These are phyloP conservation scores for Aphidius colemani DNA, from an alignment of 2,888 invertebrate genomes.

Conservation along the genomic window DNA sequence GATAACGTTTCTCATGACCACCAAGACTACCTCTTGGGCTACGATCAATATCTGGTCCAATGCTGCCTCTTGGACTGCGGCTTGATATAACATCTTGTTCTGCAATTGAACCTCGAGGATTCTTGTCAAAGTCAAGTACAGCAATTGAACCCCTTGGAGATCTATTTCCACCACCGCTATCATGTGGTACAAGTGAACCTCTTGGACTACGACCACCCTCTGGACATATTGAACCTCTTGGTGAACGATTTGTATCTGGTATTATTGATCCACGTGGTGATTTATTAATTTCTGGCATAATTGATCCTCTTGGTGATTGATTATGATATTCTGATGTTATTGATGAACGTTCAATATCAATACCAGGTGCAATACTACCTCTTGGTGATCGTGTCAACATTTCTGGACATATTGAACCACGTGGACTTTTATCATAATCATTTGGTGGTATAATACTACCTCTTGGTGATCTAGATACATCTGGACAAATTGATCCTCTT, in stretches of 20 bases:
- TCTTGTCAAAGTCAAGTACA: constrained; percentile 60
- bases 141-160: constrained; percentile 61
- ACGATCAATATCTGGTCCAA: constrained; percentile 62
- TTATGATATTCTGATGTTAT: constrained; percentile 61
- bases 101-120: constrained; percentile 46
- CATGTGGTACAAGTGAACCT: constrained; percentile 62
- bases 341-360: constrained; percentile 65
- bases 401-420: constrained; percentile 69
- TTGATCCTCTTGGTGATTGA: constrained; percentile 60
- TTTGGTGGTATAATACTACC: constrained; percentile 63
- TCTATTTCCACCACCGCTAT: constrained; percentile 44
- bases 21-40: constrained; percentile 59
- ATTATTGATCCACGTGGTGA: constrained; percentile 64
- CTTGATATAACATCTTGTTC: constrained; percentile 37
- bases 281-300: constrained; percentile 52
- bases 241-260: constrained; percentile 62
- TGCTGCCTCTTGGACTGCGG: constrained; percentile 65
- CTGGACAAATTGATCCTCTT: constrained; percentile 67
- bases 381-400: constrained; percentile 63
- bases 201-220: constrained; percentile 65
- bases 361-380: constrained; percentile 43
- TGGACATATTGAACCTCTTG: constrained; percentile 63
- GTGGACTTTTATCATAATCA: constrained; percentile 64
- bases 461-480: constrained; percentile 64
- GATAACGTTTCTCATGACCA: constrained; percentile 64